Evolutionary conservation across 1,140 invertebrate species (phyloP).

Genomic region (Saccostrea cuccullata): DNA sequence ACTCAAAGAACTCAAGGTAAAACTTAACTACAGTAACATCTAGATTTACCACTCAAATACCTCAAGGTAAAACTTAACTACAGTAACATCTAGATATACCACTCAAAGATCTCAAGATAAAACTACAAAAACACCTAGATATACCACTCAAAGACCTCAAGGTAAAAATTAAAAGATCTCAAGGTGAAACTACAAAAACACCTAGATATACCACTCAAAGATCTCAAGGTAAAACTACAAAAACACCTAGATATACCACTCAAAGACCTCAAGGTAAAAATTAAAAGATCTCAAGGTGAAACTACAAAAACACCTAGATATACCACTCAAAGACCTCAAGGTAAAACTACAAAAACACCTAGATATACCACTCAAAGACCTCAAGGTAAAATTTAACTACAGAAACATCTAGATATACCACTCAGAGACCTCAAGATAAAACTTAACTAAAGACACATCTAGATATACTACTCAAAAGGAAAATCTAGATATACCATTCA

Average conservation of each 20-base stretch:
- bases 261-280: not conserved
- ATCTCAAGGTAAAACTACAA: not conserved
- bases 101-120: not conserved
- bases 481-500: not conserved
- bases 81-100: not conserved
- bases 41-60: not conserved
- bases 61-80: not conserved
- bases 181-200: not conserved
- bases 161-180: not conserved
- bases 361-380: not conserved
- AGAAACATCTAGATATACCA: not conserved
- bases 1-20: slow-evolving; percentile 10
- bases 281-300: not conserved
- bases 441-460: not conserved
- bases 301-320: not conserved
- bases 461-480: not conserved
- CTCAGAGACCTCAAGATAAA: not conserved
- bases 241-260: not conserved
- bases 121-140: not conserved
- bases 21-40: not conserved
- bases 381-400: not conserved
- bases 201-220: not conserved
- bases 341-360: not conserved
- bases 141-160: not conserved
- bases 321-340: not conserved